Percentiles rank a stretch among this genome's conserved stretches.
Conservation (phyloP, 1,140 invertebrate genomes). For the Mya arenaria region DNA sequence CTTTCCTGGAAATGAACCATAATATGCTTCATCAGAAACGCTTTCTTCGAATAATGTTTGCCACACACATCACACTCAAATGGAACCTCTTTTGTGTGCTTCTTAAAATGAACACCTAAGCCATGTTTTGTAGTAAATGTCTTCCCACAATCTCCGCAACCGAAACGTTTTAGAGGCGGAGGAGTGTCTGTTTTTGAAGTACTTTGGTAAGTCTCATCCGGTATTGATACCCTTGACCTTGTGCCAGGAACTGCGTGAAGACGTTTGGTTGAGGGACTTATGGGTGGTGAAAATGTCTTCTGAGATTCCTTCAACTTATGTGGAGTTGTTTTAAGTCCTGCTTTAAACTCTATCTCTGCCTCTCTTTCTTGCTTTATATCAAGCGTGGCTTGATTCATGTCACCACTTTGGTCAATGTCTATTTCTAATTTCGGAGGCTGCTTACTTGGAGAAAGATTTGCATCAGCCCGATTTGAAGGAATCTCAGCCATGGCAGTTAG, state of each 20-base stretch:
- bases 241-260: not conserved
- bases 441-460: conserved; percentile 16
- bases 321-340: not conserved
- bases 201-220: not conserved
- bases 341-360: not conserved
- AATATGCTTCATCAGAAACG: conserved; percentile 52
- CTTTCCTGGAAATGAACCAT: conserved; percentile 34
- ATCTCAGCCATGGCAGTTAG: not conserved
- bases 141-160: conserved; percentile 91
- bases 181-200: not conserved
- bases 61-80: conserved; percentile 95
- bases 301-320: not conserved
- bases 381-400: not conserved
- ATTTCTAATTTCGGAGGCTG: conserved; percentile 31
- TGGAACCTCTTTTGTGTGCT: conserved; percentile 97
- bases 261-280: conserved; percentile 23
- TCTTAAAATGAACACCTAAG: conserved; percentile 84
- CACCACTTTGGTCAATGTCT: conserved; percentile 78
- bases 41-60: conserved; percentile 56
- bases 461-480: not conserved
- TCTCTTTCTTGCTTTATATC: no score
- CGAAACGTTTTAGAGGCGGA: conserved; percentile 85
- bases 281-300: conserved; percentile 21
- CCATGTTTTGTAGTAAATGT: conserved; percentile 88
- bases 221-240: not conserved